Conservation (phyloP, 2,113 vertebrate species). For the Tringa solitaria region DNA sequence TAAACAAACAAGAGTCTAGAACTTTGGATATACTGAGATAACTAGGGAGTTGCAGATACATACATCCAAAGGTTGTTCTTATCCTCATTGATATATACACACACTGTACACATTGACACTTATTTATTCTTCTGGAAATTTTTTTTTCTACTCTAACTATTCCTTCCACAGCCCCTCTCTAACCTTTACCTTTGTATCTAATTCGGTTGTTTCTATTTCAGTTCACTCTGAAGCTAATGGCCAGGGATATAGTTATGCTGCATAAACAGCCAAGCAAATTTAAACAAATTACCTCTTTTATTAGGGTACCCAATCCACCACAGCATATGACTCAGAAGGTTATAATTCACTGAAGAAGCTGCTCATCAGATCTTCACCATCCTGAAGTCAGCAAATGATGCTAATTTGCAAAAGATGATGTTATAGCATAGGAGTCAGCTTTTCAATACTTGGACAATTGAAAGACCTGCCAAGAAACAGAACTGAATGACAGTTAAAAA, state of each 20-base stretch:
- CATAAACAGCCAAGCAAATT: background rate
- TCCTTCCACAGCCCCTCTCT: background rate
- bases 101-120: accelerated
- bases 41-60: background rate
- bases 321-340: background rate
- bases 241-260: background rate
- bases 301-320: background rate
- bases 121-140: background rate
- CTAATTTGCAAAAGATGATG: background rate
- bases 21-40: background rate
- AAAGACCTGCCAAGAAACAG: background rate
- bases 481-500: background rate
- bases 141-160: background rate
- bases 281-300: background rate
- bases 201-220: background rate
- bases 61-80: background rate
- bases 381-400: background rate
- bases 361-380: background rate
- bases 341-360: background rate
- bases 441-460: background rate
- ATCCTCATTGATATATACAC: background rate
- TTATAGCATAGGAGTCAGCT: background rate
- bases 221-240: background rate
- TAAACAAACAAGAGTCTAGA: background rate
- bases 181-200: background rate